phyloP scores from a whole-genome alignment of 2,888 invertebrate genomes.

The Cephus runcator region DNA sequence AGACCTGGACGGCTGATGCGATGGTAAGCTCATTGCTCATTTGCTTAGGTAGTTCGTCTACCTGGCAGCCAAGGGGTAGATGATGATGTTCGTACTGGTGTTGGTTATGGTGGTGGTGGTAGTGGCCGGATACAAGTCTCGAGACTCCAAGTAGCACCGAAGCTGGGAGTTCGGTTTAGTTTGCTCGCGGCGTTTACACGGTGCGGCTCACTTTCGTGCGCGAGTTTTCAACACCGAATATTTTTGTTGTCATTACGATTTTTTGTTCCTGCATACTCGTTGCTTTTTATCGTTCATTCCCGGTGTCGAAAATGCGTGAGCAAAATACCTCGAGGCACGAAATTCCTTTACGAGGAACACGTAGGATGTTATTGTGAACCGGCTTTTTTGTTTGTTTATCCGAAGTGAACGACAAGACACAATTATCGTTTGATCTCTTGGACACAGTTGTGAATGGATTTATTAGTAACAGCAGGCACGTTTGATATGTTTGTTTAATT shows the following conservation, averaged over 20 bases:
- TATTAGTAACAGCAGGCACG: neutral
- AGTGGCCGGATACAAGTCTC: slow-evolving; percentile 35
- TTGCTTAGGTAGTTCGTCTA: slow-evolving; percentile 5
- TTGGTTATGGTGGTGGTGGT: slow-evolving; percentile 22
- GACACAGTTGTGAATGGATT: neutral
- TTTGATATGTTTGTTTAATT: neutral
- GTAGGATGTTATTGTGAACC: neutral
- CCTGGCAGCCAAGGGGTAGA: slow-evolving; percentile 9
- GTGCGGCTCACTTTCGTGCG: slow-evolving; percentile 23
- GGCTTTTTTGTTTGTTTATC: neutral
- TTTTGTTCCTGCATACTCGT: neutral
- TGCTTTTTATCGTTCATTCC: neutral
- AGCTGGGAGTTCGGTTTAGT: slow-evolving; percentile 47
- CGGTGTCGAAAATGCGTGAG: neutral
- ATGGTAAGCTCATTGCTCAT: neutral
- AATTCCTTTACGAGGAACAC: neutral
- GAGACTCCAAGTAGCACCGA: slow-evolving; percentile 28
- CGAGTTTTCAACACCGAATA: neutral
- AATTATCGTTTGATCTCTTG: neutral
- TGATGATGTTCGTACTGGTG: neutral
- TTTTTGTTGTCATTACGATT: neutral
- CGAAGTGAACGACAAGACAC: neutral
- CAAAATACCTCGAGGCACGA: neutral
- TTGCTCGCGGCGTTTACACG: slow-evolving; percentile 59
- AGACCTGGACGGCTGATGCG: neutral